Evolutionary conservation across 2,797 vertebrate species (phyloP), one percentile per base, ranked within the genome.

Genomic region (Discoglossus pictus): DNA sequence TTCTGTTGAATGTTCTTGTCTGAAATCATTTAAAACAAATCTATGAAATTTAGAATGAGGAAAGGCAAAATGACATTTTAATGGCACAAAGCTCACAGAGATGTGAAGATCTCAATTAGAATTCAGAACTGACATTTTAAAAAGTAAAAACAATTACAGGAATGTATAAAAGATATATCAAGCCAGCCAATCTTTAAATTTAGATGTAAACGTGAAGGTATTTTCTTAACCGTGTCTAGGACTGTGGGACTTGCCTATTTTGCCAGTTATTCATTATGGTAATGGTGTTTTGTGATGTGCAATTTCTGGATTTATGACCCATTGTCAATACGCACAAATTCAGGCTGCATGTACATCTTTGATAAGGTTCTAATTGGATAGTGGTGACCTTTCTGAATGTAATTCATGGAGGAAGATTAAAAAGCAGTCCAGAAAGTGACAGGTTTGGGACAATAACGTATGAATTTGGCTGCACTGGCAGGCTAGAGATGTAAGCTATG

Each of bases 331-430:
- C 87, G 84, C 39, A 0, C 75, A 84, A 83, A 86, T 84, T 76
- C 52, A 75, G 81, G 75, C 86, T 85, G 85, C 76, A 76, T 91
- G 89, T 92, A 90, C 90, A 90, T 93, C 84, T 85, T 91, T 92
- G 91, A 95, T 93, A 92, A 93, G 88, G 85, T 91, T 93, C 91
- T 96, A 95, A 96, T 96, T 95, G 92, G 91, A 91, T 91, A 80
- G 84, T 70, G 65, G 88, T 95, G 93, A 96, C 92, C 94, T 95
- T 95, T 93, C 86, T 78, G 85, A 84, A 77, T 85, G 84, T 84
- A 90, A 89, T 91, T 90, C 86, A 83, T 77, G 76, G 68, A 81
- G 73, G 82, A 90, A 90, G 86, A 91, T 88, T 89, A 91, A 89
- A 91, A 89, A 86, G 86, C 84, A 84, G 84, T 77, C 78, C 81